phyloP scores from a whole-genome alignment of 2,888 invertebrate species.

The Calliopum simillimum region DNA sequence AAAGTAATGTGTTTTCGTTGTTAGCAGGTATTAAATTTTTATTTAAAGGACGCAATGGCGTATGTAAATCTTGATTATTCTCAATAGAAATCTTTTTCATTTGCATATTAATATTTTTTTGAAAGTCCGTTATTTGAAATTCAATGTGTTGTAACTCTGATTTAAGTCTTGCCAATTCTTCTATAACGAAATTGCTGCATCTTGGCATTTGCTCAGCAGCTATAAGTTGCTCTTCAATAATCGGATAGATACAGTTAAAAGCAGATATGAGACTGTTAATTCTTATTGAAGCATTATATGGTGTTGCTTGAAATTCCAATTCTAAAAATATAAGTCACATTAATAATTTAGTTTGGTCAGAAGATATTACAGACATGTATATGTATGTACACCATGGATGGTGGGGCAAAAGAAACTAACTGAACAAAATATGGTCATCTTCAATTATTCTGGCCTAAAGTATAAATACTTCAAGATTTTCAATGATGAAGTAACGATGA shows the following conservation, averaged over 20 bases:
- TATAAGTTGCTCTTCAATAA: conserved; percentile 54
- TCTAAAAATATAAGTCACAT: too few species aligned
- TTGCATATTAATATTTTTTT: conserved; percentile 47
- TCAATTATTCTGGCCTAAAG: too few species aligned
- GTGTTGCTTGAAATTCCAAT: conserved; percentile 15
- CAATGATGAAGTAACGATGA: too few species aligned
- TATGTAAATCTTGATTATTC: conserved; percentile 21
- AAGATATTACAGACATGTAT: too few species aligned
- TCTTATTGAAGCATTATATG: conserved; percentile 42
- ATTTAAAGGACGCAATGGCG: conserved; percentile 38
- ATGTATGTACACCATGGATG: too few species aligned
- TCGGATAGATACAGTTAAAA: conserved; percentile 54
- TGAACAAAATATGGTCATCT: too few species aligned
- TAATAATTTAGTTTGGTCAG: too few species aligned
- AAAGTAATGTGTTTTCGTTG: conserved; percentile 46
- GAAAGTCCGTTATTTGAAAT: conserved; percentile 53
- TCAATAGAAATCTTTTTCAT: conserved; percentile 43
- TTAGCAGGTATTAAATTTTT: not conserved
- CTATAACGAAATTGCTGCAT: conserved; percentile 53
- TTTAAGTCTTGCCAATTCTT: conserved; percentile 51
- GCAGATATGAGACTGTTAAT: conserved; percentile 52
- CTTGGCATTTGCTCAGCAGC: conserved; percentile 53
- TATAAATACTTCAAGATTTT: too few species aligned
- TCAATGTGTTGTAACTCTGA: conserved; percentile 56
- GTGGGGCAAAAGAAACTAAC: too few species aligned